Evolutionary conservation across 2,888 invertebrate genomes (phyloP).

Genomic region (Drosophila helvetica): DNA sequence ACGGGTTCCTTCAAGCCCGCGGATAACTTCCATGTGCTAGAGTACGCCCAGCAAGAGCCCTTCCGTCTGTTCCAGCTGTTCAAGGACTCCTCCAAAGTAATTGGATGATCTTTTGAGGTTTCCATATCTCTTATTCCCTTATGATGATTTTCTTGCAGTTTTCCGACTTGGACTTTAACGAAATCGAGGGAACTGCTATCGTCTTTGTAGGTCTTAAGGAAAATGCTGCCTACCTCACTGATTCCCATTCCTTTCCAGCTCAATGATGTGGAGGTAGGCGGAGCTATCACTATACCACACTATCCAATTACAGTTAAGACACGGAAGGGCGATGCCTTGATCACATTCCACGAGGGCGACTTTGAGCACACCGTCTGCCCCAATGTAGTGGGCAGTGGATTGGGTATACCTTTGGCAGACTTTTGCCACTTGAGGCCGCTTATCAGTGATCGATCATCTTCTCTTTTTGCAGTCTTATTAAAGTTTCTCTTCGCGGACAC

Average conservation of each 20-base stretch:
- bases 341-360: conserved; percentile 22
- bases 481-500: conserved; percentile 31
- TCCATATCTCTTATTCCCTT: not conserved
- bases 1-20: conserved; percentile 9
- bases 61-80: conserved; percentile 28
- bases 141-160: conserved; percentile 17
- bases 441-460: not conserved
- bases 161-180: not conserved
- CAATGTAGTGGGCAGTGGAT: conserved; percentile 44
- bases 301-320: conserved; percentile 26
- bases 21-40: conserved; percentile 23
- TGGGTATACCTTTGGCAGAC: conserved; percentile 33
- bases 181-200: conserved; percentile 34
- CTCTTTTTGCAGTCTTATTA: conserved; percentile 41
- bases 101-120: not conserved
- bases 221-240: fast-evolving
- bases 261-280: conserved; percentile 46
- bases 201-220: conserved; percentile 48
- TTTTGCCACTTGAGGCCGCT: not conserved
- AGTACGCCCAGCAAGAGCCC: conserved; percentile 28
- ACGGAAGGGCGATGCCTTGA: conserved; percentile 45
- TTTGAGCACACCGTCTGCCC: conserved; percentile 48
- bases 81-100: not conserved
- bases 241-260: conserved; percentile 26
- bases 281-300: conserved; percentile 30